Base-by-base conservation (phyloP, 2,797 vertebrate genomes). In the Myiotriccus ornatus region DNA sequence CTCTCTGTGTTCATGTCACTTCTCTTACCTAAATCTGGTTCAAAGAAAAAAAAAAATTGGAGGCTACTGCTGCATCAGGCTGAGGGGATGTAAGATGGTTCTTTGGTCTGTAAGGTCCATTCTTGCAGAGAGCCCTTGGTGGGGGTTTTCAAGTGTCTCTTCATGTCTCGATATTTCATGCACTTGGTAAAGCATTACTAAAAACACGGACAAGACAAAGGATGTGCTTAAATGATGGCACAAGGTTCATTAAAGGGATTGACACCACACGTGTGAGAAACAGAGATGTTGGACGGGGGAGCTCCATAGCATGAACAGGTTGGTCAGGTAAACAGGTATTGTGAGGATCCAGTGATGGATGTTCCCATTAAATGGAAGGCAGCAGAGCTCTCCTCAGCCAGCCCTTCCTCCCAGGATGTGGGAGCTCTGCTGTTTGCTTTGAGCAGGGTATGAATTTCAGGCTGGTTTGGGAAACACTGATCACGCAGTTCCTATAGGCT, bases 1-100 rank as follows among this genome's bases (percentile, higher is more conserved):
- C 25, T 12, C 32, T 82, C 28, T 44, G 24, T 69, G 28, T 91
- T 39, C 63, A 37, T 28, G 30, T 57, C 55, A 64, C 60, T 93
- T 90, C 88, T 91, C 70, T 90, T 83, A 90, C 85, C 91, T 80
- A 25, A 50, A 57, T 27, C 71, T 88, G 52, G 12, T 84, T 93
- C 59, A 90, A 92, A 87, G 39, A 13, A 46, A 50, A 21, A 53
- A 84, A 82, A 47, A 30, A 63, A 21, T 86, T 88, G 57, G 65
- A 91, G 84, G 73, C 34, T 90, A 67, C 35, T 86, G 2, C 57
- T 52, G 50, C 67, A 67, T 86, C 91, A 90, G 59, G 67, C 59
- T 95, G 85, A 79, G 52, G 64, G 64, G 52, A 87, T 80, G 37
- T 50, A 20, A 88, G 43, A 30, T 5, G n/a, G 18, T 7, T 93